Evolutionary conservation across 2,113 vertebrate species (phyloP), one percentile per base, ranked within the genome.

Genomic region (Trichechus manatus): DNA sequence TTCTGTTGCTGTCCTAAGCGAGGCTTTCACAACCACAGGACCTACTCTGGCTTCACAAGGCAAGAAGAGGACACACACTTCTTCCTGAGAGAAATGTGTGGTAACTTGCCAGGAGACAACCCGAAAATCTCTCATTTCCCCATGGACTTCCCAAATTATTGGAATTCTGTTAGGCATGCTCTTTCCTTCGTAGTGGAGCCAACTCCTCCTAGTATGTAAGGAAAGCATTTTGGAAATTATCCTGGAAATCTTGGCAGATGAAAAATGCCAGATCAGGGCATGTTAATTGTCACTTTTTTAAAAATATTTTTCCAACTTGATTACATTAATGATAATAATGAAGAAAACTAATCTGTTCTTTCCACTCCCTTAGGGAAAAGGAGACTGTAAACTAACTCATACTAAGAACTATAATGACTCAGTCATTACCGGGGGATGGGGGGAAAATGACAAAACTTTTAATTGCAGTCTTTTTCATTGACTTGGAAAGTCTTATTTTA

Each of bases 401-500:
- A 36, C n/a, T 31, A 2, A 53, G 17, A 91, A 61, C 83, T 72
- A 25, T 85, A 36, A 23, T 61, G 11, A 47, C 66, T 72, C 74
- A 44, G 25, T 74, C 6, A 15, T 96, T n/a, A 88, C 27, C 64
- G 27, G 20, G 9, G 53, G 11, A 11, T 13, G 53, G 53, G 53
- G 3, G 53, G 10, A 10, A 9, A 50, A 78, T 20, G 82, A 90
- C 25, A 39, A 31, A 83, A 96, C 70, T 61, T 27, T 47, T 86
- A 22, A 63, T 22, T 89, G 2, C 47, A 19, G 4, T 81, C 75
- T 72, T 85, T 93, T 82, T 74, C 23, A 74, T 44, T 81, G n/a
- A 82, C 59, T 91, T 47, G n/a, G 29, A 92, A 92, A 82, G 11
- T 59, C 59, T 80, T 91, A 23, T 77, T 47, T 93, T 90, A 74